These are phyloP conservation scores for Oceanodroma leucorhoa DNA, from an alignment of 2,797 vertebrate species.

Conservation along the genomic window DNA sequence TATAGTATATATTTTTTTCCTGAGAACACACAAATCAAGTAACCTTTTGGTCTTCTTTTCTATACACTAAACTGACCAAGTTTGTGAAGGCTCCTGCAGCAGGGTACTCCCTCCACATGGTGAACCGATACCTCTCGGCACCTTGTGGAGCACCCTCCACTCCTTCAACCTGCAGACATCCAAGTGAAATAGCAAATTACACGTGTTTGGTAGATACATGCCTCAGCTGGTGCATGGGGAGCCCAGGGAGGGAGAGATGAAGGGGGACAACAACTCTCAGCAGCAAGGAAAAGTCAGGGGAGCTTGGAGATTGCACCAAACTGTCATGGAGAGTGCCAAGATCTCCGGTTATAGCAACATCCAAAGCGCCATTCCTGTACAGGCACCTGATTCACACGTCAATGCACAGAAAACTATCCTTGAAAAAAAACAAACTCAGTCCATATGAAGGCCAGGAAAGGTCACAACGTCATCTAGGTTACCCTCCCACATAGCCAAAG, in stretches of 20 bases:
- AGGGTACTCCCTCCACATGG: background rate
- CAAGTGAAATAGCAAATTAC: background rate
- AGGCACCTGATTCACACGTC: fast-evolving
- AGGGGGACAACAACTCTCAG: background rate
- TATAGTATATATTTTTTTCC: background rate
- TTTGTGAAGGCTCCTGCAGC: background rate
- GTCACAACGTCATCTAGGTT: background rate
- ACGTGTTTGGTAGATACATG: fast-evolving
- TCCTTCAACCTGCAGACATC: background rate
- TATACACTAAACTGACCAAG: background rate
- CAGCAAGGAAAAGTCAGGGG: background rate
- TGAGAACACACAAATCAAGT: background rate
- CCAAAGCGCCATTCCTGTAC: background rate
- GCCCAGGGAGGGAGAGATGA: background rate
- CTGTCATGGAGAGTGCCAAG: background rate
- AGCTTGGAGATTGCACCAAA: background rate
- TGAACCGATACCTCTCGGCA: background rate
- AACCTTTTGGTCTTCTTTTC: background rate
- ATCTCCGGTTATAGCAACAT: background rate
- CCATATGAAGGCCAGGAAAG: background rate
- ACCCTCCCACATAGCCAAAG: background rate
- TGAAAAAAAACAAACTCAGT: background rate
- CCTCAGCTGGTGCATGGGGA: background rate
- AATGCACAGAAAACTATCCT: background rate
- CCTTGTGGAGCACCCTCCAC: background rate